Conservation (phyloP, 2,797 vertebrate genomes). For the Chloroceryle inda region DNA sequence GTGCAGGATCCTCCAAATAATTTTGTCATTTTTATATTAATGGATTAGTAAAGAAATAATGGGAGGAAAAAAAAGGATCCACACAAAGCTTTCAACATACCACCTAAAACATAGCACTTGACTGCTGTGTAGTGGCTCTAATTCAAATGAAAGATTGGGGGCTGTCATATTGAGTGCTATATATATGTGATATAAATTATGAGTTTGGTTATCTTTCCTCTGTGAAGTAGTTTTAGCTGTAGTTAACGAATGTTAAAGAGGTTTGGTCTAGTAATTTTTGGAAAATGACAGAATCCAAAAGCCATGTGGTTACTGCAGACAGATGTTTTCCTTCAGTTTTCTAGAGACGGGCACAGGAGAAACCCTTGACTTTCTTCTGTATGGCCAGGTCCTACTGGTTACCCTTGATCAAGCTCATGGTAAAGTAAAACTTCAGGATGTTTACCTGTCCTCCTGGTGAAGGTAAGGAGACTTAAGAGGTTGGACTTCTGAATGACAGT, state of each 20-base stretch:
- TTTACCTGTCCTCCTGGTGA: neutral
- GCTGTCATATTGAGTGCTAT: neutral
- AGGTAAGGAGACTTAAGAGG: slow-evolving; percentile 19
- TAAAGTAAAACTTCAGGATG: neutral
- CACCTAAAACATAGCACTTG: neutral
- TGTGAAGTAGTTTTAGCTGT: neutral
- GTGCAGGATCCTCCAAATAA: neutral
- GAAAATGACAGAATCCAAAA: neutral
- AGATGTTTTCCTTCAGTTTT: neutral
- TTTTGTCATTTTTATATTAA: neutral
- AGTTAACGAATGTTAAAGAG: neutral
- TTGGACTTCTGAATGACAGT: neutral
- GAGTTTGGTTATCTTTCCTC: neutral
- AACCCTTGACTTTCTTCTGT: neutral
- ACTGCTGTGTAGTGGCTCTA: neutral
- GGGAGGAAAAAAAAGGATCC: neutral
- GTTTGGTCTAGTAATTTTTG: neutral
- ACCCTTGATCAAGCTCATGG: neutral
- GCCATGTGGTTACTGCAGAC: neutral
- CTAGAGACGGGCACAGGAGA: neutral
- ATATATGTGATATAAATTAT: neutral
- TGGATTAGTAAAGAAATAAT: neutral
- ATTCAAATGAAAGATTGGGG: neutral
- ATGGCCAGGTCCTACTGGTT: neutral
- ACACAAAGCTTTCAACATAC: neutral